Evolutionary conservation across 2,797 vertebrate species (phyloP).

Genomic region (Silurus lanzhouensis): DNA sequence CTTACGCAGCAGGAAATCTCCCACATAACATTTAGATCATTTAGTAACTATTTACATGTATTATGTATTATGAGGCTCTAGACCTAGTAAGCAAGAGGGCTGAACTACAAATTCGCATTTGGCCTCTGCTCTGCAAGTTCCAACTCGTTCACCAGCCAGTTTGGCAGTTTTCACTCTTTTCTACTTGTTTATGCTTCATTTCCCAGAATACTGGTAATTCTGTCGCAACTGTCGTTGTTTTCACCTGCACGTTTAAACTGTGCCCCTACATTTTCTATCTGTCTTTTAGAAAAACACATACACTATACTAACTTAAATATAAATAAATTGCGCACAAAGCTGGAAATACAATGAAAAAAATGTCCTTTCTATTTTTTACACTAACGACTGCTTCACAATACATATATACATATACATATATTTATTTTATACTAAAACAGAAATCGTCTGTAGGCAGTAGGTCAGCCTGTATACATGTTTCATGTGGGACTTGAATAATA

Average conservation of each 20-base stretch:
- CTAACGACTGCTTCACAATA: background rate
- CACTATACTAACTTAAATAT: no score
- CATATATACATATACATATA: no score
- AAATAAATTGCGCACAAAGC: background rate
- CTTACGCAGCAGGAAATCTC: background rate
- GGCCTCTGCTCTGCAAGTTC: background rate
- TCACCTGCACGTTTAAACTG: background rate
- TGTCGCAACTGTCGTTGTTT: background rate
- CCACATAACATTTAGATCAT: background rate
- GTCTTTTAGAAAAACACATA: background rate
- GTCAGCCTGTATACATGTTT: background rate
- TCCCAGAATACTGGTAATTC: background rate
- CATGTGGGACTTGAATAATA: no score
- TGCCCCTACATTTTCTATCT: background rate
- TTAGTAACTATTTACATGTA: background rate
- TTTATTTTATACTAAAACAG: no score
- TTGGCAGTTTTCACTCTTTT: background rate
- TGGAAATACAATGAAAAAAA: background rate
- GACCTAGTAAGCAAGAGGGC: background rate
- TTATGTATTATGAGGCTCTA: background rate
- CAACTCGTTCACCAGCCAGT: background rate
- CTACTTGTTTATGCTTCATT: slow-evolving; percentile 3
- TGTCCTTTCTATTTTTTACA: background rate
- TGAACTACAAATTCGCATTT: background rate
- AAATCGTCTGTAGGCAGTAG: no score